Conservation (phyloP, 2,888 invertebrate species). For the Luperina nickerlii region DNA sequence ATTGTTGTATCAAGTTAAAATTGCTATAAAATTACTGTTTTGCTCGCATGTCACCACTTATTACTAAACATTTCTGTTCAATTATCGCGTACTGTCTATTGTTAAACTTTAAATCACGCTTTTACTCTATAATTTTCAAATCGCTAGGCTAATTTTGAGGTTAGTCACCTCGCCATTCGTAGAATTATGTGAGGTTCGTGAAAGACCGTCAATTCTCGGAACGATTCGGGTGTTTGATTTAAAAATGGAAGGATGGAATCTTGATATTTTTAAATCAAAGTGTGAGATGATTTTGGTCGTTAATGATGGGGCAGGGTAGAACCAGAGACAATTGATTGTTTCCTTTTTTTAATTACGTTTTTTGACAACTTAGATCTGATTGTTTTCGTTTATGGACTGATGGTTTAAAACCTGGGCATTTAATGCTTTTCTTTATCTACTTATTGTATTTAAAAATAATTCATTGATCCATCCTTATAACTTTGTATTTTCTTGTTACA, state of each 20-base stretch:
- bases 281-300: conserved; percentile 65
- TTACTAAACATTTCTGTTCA: conserved; percentile 59
- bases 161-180: conserved; percentile 65
- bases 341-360: conserved; percentile 38
- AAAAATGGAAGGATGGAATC: conserved; percentile 64
- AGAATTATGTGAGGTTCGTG: conserved; percentile 58
- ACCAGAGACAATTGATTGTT: conserved; percentile 60
- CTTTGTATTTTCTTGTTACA: conserved; percentile 67
- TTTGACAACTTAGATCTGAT: conserved; percentile 14
- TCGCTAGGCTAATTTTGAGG: conserved; percentile 63
- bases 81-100: conserved; percentile 62
- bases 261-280: conserved; percentile 66
- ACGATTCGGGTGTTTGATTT: conserved; percentile 67
- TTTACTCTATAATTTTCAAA: conserved; percentile 65
- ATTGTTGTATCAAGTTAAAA: conserved; percentile 74
- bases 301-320: conserved; percentile 58
- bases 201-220: conserved; percentile 64
- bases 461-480: background rate
- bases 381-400: conserved; percentile 13
- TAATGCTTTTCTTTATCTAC: background rate
- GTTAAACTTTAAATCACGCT: conserved; percentile 40
- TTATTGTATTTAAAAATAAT: background rate
- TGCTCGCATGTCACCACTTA: conserved; percentile 74
- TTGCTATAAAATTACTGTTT: conserved; percentile 75
- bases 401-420: background rate